Percentiles rank a stretch among this genome's conserved stretches.
Evolutionary conservation across 2,888 invertebrate genomes (phyloP).

Genomic region (Hypsopygia costalis): DNA sequence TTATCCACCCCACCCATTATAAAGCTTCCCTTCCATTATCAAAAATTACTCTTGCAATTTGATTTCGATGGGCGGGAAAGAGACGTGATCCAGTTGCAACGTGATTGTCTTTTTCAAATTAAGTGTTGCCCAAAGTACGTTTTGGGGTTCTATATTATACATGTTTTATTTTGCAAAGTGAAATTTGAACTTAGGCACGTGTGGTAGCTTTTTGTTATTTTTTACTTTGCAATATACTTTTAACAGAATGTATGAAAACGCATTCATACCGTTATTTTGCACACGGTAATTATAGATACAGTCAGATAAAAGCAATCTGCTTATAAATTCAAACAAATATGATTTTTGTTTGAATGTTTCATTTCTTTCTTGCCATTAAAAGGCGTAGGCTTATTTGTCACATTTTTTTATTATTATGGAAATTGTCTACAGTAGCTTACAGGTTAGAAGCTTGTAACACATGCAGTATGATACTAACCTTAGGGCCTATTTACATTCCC

Average conservation of each 20-base stretch:
- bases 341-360: no score
- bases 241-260: neutral
- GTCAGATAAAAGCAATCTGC: no score
- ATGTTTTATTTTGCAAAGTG: constrained; percentile 58
- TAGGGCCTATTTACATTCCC: no score
- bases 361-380: no score
- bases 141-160: constrained; percentile 44
- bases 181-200: constrained; percentile 68
- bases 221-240: constrained; percentile 38
- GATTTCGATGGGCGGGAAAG: constrained; percentile 53
- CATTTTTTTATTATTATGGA: no score
- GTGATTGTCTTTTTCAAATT: constrained; percentile 71
- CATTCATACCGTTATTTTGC: constrained; percentile 13
- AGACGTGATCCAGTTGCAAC: constrained; percentile 58
- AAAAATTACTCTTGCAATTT: constrained; percentile 73
- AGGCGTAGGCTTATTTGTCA: no score
- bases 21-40: constrained; percentile 65
- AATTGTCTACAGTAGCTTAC: no score
- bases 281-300: constrained; percentile 12
- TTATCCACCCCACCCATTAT: constrained; percentile 71
- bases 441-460: no score
- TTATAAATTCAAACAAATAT: no score
- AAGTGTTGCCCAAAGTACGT: constrained; percentile 50
- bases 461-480: no score
- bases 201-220: constrained; percentile 57